phyloP scores from a whole-genome alignment of 2,113 vertebrate genomes.

The Centrocercus urophasianus region DNA sequence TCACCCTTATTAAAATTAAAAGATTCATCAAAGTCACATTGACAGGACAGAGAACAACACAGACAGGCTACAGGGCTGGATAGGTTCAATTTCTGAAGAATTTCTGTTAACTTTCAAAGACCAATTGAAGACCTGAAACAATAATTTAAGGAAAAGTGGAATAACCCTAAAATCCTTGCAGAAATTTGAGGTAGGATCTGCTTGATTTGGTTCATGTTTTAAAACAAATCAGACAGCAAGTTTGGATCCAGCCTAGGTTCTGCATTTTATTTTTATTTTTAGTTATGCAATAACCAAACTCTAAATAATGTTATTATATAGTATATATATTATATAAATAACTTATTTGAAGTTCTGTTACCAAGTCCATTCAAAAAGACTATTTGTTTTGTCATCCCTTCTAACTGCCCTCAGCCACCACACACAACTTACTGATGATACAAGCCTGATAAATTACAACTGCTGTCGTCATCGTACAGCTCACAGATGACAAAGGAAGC shows the following conservation, averaged over 20 bases:
- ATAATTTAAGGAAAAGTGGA: neutral
- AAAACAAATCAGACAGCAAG: neutral
- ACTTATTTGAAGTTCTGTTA: neutral
- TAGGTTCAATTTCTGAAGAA: neutral
- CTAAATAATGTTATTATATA: neutral
- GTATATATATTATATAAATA: too few species aligned
- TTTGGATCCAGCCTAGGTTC: neutral
- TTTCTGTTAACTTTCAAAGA: neutral
- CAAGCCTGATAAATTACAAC: neutral
- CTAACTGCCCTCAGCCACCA: neutral
- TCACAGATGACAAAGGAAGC: neutral
- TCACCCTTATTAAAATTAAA: neutral
- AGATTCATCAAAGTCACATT: neutral
- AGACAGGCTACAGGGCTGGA: neutral
- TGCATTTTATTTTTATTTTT: neutral
- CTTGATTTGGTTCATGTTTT: neutral
- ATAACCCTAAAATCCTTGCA: neutral
- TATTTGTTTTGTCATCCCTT: neutral
- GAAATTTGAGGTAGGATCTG: neutral
- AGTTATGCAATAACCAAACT: neutral
- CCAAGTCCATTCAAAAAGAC: neutral
- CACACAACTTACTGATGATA: accelerated
- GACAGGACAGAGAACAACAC: neutral
- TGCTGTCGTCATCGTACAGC: neutral
- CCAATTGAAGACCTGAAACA: neutral